These are phyloP conservation scores for Microtus pennsylvanicus DNA, from an alignment of 2,113 vertebrate genomes.

Conservation along the genomic window DNA sequence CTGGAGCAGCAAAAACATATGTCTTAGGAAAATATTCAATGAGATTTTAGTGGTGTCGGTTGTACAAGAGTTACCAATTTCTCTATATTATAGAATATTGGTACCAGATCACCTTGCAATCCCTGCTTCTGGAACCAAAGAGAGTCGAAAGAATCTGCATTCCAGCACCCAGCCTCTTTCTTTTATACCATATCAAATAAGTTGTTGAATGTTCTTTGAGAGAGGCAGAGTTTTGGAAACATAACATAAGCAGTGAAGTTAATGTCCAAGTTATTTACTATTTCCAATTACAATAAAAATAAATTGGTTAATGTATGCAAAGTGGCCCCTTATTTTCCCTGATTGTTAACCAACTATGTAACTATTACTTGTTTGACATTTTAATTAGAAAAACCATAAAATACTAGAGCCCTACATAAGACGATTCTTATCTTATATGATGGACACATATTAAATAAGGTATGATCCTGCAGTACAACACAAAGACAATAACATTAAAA, in stretches of 20 bases:
- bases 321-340: neutral
- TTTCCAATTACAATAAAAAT: slow-evolving; percentile 62
- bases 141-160: neutral
- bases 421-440: no score
- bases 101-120: neutral
- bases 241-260: neutral
- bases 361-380: slow-evolving; percentile 50
- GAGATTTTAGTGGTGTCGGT: neutral
- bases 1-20: neutral
- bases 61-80: neutral
- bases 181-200: neutral
- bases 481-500: neutral
- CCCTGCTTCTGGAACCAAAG: neutral
- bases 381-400: slow-evolving; percentile 52
- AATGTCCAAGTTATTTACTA: slow-evolving; percentile 2
- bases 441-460: slow-evolving; percentile 36
- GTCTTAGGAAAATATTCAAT: neutral
- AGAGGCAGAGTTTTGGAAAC: neutral
- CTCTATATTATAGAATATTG: neutral
- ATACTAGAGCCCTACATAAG: slow-evolving; percentile 3
- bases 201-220: neutral
- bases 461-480: neutral
- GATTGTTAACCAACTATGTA: slow-evolving; percentile 13
- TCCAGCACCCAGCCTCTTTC: neutral
- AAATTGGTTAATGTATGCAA: slow-evolving; percentile 41